Evolutionary conservation across 2,113 vertebrate genomes (phyloP).

Genomic region (Hoplias malabaricus): DNA sequence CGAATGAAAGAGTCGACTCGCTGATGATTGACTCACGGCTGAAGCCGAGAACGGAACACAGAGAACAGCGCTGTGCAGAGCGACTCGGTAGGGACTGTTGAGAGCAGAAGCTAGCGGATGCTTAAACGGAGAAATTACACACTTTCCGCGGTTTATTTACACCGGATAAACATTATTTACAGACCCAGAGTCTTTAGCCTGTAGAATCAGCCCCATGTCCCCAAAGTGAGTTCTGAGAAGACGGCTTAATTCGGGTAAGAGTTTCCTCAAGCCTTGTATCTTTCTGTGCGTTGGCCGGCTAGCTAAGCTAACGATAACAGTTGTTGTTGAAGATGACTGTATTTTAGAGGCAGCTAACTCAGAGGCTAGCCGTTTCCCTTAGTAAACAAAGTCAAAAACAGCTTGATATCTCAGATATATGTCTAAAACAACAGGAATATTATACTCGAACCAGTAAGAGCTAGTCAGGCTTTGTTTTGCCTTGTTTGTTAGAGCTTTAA

Average conservation of each 20-base stretch:
- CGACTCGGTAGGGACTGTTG: not conserved
- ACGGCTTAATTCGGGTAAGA: conserved; percentile 70
- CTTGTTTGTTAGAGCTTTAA: too few species aligned
- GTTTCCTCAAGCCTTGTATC: not conserved
- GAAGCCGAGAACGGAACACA: not conserved
- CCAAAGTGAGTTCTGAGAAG: conserved; percentile 65
- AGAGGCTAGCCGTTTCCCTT: too few species aligned
- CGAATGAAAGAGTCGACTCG: too few species aligned
- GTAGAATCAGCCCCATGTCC: conserved; percentile 57
- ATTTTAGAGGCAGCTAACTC: too few species aligned
- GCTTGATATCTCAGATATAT: too few species aligned
- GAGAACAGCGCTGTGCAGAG: not conserved
- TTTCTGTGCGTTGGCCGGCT: not conserved
- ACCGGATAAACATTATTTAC: not conserved
- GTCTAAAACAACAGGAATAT: too few species aligned
- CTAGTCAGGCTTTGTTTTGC: conserved; percentile 2
- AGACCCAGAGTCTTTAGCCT: not conserved
- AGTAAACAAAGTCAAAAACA: too few species aligned
- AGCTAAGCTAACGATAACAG: not conserved
- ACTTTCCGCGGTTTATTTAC: conserved; percentile 12
- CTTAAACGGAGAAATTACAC: conserved; percentile 14
- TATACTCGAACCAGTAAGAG: too few species aligned
- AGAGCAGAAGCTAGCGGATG: not conserved
- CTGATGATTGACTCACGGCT: too few species aligned
- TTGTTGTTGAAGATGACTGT: too few species aligned